These are phyloP conservation scores for Zaprionus nigranus DNA, from an alignment of 1,140 invertebrate species.

Conservation along the genomic window DNA sequence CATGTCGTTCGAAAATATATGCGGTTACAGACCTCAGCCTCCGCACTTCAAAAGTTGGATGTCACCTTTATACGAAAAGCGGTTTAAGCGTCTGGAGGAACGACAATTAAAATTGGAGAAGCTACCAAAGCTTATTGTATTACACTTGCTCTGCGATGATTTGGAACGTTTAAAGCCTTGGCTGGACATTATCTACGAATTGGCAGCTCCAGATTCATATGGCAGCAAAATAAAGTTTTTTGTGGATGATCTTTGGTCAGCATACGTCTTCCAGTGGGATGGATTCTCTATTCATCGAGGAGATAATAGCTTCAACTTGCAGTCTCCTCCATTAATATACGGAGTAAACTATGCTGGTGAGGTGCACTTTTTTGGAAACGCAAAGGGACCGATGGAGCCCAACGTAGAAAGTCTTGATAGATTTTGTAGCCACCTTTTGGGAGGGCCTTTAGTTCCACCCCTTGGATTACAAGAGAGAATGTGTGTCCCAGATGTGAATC, in stretches of 20 bases:
- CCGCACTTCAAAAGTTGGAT: background rate
- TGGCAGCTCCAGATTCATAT: background rate
- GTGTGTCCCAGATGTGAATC: background rate
- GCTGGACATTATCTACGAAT: background rate
- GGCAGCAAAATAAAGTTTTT: background rate
- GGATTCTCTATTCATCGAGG: constrained; percentile 4
- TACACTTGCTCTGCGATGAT: background rate
- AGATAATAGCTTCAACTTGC: background rate
- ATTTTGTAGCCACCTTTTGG: background rate
- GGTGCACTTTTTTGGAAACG: background rate
- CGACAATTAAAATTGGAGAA: background rate
- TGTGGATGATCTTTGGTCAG: constrained; percentile 2
- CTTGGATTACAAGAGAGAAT: background rate
- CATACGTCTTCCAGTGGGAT: background rate
- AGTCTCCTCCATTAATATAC: background rate
- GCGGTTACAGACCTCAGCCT: background rate
- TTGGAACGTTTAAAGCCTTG: background rate
- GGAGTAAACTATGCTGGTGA: background rate
- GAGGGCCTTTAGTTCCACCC: background rate
- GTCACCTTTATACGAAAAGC: background rate
- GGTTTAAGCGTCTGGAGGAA: background rate
- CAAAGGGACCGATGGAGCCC: background rate
- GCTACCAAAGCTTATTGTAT: background rate
- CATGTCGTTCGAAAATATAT: background rate
- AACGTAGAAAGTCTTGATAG: background rate